Conservation (phyloP, 1,140 invertebrate species). For the Galendromus occidentalis region DNA sequence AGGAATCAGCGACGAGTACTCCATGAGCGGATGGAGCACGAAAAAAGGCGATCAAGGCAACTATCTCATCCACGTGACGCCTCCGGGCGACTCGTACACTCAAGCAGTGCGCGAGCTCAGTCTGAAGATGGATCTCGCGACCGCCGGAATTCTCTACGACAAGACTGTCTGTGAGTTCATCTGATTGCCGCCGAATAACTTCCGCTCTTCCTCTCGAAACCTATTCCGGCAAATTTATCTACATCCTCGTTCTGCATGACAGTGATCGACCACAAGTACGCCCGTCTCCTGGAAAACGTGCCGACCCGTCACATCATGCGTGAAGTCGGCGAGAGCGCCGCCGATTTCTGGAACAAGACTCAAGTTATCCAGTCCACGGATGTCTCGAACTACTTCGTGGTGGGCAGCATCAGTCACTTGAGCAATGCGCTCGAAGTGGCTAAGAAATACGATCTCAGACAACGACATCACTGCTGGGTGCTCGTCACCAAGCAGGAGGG, state of each 20-base stretch:
- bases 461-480: not conserved
- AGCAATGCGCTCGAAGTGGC: constrained; percentile 41
- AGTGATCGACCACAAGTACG: constrained; percentile 81
- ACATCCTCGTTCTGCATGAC: constrained; percentile 13
- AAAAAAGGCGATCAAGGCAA: constrained; percentile 35
- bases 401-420: constrained; percentile 47
- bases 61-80: constrained; percentile 48
- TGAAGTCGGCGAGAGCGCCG: constrained; percentile 33
- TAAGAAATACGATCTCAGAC: not conserved
- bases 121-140: constrained; percentile 41
- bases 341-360: constrained; percentile 36
- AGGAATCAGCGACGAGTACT: constrained; percentile 12
- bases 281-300: constrained; percentile 62
- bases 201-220: constrained; percentile 12
- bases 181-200: constrained; percentile 16
- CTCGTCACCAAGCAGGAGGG: not conserved
- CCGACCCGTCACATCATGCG: constrained; percentile 59
- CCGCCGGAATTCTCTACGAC: constrained; percentile 69
- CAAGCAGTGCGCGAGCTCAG: constrained; percentile 41
- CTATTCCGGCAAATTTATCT: not conserved
- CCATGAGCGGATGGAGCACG: constrained; percentile 9
- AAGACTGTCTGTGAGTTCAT: constrained; percentile 48
- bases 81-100: constrained; percentile 57
- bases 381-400: constrained; percentile 65
- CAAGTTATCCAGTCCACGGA: constrained; percentile 47